A percentile compares a stretch with the other conserved stretches of the same genome.
These are phyloP conservation scores for Nesoenas mayeri DNA, from an alignment of 2,113 vertebrate species.

Conservation along the genomic window DNA sequence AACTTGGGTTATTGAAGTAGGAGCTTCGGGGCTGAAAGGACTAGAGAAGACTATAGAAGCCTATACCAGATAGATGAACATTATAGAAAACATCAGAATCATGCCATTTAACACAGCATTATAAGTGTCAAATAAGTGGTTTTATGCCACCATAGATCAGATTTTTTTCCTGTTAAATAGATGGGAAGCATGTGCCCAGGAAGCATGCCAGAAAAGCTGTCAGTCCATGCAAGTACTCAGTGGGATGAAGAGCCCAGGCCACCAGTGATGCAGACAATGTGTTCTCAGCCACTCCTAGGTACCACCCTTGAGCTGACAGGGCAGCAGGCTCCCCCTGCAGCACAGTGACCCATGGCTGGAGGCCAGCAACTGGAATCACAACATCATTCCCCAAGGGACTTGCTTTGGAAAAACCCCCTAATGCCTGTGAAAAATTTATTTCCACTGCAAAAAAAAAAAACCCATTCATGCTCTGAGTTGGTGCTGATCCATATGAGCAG, in stretches of 20 bases:
- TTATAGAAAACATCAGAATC: neutral
- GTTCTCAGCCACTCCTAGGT: neutral
- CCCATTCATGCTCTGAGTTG: neutral
- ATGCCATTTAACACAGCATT: neutral
- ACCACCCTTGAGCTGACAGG: accelerated
- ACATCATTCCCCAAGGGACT: neutral
- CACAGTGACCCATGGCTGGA: accelerated
- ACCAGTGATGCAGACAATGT: accelerated
- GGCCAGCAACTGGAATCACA: neutral
- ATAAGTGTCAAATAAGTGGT: neutral
- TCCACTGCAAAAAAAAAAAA: neutral
- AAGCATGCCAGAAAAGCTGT: neutral
- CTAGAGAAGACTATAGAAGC: neutral
- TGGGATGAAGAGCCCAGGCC: neutral
- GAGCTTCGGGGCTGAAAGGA: neutral
- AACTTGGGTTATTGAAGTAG: neutral
- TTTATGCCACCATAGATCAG: neutral
- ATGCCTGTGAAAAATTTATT: neutral
- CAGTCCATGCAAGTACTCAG: neutral
- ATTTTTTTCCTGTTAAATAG: neutral
- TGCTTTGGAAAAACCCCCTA: neutral
- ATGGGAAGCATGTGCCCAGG: neutral
- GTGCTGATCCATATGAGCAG: neutral
- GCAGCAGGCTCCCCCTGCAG: neutral
- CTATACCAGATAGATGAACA: neutral